Evolutionary conservation across 1,140 invertebrate species (phyloP).

Genomic region (Orius insidiosus): DNA sequence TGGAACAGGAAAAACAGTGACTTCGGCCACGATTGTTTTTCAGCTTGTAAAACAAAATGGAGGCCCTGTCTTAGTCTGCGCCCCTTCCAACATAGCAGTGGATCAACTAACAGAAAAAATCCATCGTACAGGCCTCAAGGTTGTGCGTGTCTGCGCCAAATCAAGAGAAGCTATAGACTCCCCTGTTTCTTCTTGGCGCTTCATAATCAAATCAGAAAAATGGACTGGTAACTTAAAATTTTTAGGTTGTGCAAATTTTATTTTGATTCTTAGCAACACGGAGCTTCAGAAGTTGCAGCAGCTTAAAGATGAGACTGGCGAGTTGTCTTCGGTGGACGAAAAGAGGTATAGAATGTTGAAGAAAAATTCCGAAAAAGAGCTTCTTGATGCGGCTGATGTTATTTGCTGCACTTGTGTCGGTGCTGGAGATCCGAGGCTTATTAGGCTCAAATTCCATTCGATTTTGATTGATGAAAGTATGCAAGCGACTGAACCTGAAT

Average conservation of each 20-base stretch:
- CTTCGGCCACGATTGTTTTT: conserved; percentile 97
- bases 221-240: conserved; percentile 41
- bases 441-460: conserved; percentile 85
- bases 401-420: conserved; percentile 99
- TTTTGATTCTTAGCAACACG: conserved; percentile 39
- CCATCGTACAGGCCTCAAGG: conserved; percentile 88
- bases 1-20: conserved; percentile 97
- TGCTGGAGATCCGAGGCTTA: conserved; percentile 84
- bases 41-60: conserved; percentile 89
- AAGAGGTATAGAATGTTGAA: conserved; percentile 85
- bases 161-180: conserved; percentile 96
- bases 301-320: conserved; percentile 92
- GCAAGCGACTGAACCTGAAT: conserved; percentile 95
- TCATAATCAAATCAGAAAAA: conserved; percentile 92
- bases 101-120: conserved; percentile 99
- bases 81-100: conserved; percentile 97
- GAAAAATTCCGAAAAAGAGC: conserved; percentile 76
- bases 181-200: conserved; percentile 86
- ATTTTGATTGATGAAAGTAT: conserved; percentile 96
- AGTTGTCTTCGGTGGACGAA: conserved; percentile 84
- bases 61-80: conserved; percentile 92
- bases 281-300: conserved; percentile 93
- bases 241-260: conserved; percentile 6
- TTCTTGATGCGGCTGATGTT: conserved; percentile 91
- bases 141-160: conserved; percentile 93